Percentiles rank a stretch among this genome's conserved stretches.
phyloP scores from a whole-genome alignment of 1,140 invertebrate species.

The Augochlora pura region DNA sequence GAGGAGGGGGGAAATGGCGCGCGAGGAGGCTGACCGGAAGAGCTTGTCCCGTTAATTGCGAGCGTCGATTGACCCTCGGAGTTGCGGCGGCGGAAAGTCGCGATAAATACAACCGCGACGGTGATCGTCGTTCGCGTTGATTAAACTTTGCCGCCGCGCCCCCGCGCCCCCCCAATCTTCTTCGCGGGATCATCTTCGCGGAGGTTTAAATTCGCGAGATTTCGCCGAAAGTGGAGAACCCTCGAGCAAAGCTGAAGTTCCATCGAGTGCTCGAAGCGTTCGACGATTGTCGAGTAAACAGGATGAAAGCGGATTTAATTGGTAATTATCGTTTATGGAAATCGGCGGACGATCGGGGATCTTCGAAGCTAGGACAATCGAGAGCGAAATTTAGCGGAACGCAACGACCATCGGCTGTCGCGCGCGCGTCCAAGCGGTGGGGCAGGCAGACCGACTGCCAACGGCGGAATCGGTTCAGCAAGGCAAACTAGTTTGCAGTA shows the following conservation, averaged over 20 bases:
- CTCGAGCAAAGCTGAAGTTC: no score
- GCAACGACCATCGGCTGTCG: background rate
- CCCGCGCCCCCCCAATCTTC: no score
- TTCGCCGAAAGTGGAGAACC: no score
- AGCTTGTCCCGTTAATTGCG: constrained; percentile 17
- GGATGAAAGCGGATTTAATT: background rate
- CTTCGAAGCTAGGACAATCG: background rate
- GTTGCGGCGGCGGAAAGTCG: background rate
- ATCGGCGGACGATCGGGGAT: background rate
- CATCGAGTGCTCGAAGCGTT: background rate
- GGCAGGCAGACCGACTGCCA: background rate
- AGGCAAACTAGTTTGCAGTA: constrained; percentile 43
- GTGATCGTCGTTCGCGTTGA: no score
- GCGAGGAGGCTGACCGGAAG: background rate
- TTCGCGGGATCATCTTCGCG: no score
- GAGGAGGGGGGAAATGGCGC: background rate
- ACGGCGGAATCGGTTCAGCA: constrained; percentile 22
- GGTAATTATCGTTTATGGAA: background rate
- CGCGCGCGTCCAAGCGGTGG: no score
- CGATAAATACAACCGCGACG: background rate
- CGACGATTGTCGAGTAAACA: background rate
- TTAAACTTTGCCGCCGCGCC: no score
- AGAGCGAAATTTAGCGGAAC: background rate
- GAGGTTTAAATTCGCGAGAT: no score
- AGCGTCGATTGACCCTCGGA: background rate